These are phyloP conservation scores for Eustalomyia histrio DNA, from an alignment of 2,888 invertebrate species.

Conservation along the genomic window DNA sequence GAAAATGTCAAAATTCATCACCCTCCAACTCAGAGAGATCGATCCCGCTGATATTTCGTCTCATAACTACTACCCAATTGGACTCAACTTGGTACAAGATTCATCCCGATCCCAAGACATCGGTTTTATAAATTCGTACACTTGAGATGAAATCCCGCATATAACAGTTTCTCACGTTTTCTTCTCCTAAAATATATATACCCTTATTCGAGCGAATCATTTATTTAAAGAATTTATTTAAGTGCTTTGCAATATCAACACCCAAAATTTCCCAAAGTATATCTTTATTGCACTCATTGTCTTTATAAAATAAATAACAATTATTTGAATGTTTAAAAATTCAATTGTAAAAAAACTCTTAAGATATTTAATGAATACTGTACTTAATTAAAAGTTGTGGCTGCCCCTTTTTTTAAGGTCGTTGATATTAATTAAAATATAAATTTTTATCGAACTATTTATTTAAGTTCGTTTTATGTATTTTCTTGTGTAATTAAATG, in stretches of 20 bases:
- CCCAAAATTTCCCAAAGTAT: background rate
- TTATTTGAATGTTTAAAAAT: background rate
- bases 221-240: background rate
- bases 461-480: constrained; percentile 11
- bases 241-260: background rate
- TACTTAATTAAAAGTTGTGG: constrained; percentile 43
- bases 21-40: too few relatives aligned
- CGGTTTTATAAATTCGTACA: too few relatives aligned
- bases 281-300: background rate
- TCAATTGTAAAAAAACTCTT: background rate
- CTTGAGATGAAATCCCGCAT: too few relatives aligned
- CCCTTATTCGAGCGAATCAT: too few relatives aligned
- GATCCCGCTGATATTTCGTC: too few relatives aligned
- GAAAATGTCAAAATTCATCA: too few relatives aligned
- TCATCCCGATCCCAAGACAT: too few relatives aligned
- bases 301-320: background rate
- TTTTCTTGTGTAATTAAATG: constrained; percentile 42
- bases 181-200: too few relatives aligned
- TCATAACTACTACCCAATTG: too few relatives aligned
- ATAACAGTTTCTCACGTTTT: too few relatives aligned
- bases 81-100: too few relatives aligned
- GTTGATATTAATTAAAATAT: constrained; percentile 53
- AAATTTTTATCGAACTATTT: constrained; percentile 61
- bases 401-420: constrained; percentile 31
- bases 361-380: constrained; percentile 6